Base-by-base conservation (phyloP, 2,113 vertebrate species). In the Sinocyclocheilus anshuiensis region DNA sequence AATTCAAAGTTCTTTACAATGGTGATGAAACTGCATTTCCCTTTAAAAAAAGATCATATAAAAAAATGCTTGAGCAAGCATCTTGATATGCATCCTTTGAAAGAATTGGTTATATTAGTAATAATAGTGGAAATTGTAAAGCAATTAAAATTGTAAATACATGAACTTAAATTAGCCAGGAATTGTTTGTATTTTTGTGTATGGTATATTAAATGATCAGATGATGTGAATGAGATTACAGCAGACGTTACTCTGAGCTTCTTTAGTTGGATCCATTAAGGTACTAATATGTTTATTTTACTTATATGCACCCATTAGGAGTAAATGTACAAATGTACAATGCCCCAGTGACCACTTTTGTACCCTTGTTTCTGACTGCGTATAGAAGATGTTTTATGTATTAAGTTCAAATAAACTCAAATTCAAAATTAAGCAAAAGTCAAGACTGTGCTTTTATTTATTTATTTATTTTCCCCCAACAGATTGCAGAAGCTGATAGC, bases 401-500 rank as follows among this genome's bases (percentile, higher is more conserved):
- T 59, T n/a, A 59, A 39, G 18, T 12, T 75, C 20, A 48, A 75
- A n/a, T 6, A 6, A 4, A 15, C 16, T 13, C 4, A 26, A 48
- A 77, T 55, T 22, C 12, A 11, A 48, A 48, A 12, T 48, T 12
- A 1, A 78, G 29, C 5, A 10, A 13, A 48, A 36, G 53, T 36
- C 29, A 20, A 78, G 18, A 59, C 15, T 88, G 26, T 26, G 26
- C 26, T 61, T 42, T 92, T 90, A 29, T 39, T 87, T 80, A 94
- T 89, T 83, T 84, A 45, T 69, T 89, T 33, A 6, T 12, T 50
- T 50, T 50, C 48, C 4, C 55, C 55, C 9, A 88, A 55, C 92
- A 99, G 98, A 99, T 99, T 91, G 97, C 97, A 86, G 97, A 99
- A 93, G 96, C 96, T 61, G 97, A 97, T 91, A 96, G 95, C 59